A percentile compares a stretch with the other conserved stretches of the same genome.
These are phyloP conservation scores for Salvator merianae DNA, from an alignment of 2,113 vertebrate species.

Conservation along the genomic window DNA sequence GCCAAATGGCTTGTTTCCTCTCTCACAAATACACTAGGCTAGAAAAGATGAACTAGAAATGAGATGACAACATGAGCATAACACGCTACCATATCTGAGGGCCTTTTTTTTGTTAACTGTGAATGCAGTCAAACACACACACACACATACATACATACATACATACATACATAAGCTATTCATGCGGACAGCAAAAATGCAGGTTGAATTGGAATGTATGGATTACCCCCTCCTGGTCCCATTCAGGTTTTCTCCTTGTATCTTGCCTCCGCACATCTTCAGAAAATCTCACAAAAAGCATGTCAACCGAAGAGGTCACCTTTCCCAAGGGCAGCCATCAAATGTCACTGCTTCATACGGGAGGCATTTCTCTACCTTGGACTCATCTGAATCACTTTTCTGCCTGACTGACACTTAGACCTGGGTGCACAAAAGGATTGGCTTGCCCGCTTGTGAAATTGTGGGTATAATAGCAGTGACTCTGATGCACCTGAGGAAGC, in stretches of 20 bases:
- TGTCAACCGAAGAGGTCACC: not conserved
- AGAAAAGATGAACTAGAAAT: no score
- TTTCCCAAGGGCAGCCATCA: constrained; percentile 47
- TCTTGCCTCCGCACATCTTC: not conserved
- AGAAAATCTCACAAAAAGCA: not conserved
- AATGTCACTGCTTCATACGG: constrained; percentile 19
- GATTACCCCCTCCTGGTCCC: not conserved
- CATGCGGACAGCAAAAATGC: not conserved
- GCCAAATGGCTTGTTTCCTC: no score
- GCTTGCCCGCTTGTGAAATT: constrained; percentile 66
- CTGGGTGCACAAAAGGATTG: constrained; percentile 50
- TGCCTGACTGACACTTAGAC: constrained; percentile 42
- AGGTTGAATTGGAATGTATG: not conserved
- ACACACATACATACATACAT: no score
- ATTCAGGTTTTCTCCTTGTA: not conserved
- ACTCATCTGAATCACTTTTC: constrained; percentile 48
- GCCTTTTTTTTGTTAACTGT: no score
- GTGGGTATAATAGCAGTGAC: constrained; percentile 49
- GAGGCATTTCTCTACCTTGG: constrained; percentile 36
- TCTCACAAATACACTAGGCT: no score
- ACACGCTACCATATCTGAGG: no score
- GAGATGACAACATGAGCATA: no score
- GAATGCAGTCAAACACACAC: no score
- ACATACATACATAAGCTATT: no score
- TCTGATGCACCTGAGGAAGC: constrained; percentile 51